Evolutionary conservation across 2,888 invertebrate species (phyloP), one percentile per base, ranked within the genome.

Genomic region (Adelognathus sp.): DNA sequence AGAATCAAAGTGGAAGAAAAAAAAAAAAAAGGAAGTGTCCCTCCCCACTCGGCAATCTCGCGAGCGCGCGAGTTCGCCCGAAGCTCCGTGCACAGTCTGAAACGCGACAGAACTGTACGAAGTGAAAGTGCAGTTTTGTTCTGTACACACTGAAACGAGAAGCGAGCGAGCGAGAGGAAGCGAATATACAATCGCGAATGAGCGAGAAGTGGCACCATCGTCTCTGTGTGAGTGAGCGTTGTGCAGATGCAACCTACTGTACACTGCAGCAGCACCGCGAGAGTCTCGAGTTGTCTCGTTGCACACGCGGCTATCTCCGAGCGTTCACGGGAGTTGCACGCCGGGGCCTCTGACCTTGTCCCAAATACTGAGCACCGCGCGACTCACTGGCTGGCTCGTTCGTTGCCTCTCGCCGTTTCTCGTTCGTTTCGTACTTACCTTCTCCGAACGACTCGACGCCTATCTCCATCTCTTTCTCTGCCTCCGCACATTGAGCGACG

Each of bases 331-430:
- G 85, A 86, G 83, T 84, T 44, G 52, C 71, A 66, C 79, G 56
- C 88, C 83, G 89, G 89, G 90, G 90, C 90, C 87, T 91, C 90
- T 91, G 91, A 91, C 91, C 91, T 91, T 91, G 91, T 91, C 91
- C 91, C 90, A 91, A 91, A 91, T 91, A 91, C 90, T 90, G 85
- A 78, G 76, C 46, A n/a, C n/a, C n/a, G n/a, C 80, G 81, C 86
- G 81, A 85, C 87, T 64, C 36, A 63, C 63, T 86, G 85, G 86
- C 87, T 87, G 85, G 85, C 85, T 86, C 81, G 82, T 80, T 86
- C 81, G 82, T 76, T 78, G 84, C 79, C 82, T 85, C 82, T 81
- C 82, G 83, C 82, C 80, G 82, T 80, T 82, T 86, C 81, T 81
- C 82, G 72, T 76, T 79, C 67, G 46, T 76, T 81, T 60, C 69